phyloP scores from a whole-genome alignment of 30 jellyfish, hydroid and myxozoan species.

The Pseudorhiza aurosa region DNA sequence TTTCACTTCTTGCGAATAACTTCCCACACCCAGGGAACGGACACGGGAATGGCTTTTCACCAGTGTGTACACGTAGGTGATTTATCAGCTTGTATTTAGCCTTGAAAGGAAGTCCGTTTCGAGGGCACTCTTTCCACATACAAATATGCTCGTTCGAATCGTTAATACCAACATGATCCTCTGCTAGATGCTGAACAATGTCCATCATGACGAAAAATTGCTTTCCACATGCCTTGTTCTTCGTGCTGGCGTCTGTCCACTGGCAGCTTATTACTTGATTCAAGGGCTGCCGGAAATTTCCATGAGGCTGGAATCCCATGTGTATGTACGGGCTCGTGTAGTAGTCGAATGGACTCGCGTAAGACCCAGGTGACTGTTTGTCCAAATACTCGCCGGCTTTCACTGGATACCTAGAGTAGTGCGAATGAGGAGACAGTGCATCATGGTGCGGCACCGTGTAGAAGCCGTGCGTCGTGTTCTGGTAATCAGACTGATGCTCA shows the following conservation, averaged over 20 bases:
- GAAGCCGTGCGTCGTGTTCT: conserved; percentile 62
- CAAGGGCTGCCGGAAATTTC: conserved; percentile 97
- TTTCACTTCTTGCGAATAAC: conserved; percentile 97
- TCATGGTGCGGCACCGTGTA: conserved; percentile 94
- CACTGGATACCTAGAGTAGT: conserved; percentile 62
- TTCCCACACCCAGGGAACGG: conserved; percentile 99
- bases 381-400: conserved; percentile 76
- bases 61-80: conserved; percentile 96
- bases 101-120: conserved; percentile 97
- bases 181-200: conserved; percentile 98
- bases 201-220: conserved; percentile 99
- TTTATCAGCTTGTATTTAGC: conserved; percentile 96
- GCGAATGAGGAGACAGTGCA: conserved; percentile 68
- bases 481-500: conserved; percentile 84
- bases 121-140: conserved; percentile 98
- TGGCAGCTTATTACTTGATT: conserved; percentile 96
- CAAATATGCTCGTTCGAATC: conserved; percentile 97
- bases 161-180: conserved; percentile 97
- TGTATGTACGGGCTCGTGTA: conserved; percentile 86
- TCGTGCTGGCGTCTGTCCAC: conserved; percentile 98
- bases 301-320: conserved; percentile 97
- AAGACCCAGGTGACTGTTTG: conserved; percentile 70
- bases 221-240: conserved; percentile 99
- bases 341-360: conserved; percentile 90
- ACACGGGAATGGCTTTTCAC: conserved; percentile 99